A percentile compares a stretch with the other conserved stretches of the same genome.
Conservation (phyloP, 2,113 vertebrate genomes). For the Tetrax tetrax region DNA sequence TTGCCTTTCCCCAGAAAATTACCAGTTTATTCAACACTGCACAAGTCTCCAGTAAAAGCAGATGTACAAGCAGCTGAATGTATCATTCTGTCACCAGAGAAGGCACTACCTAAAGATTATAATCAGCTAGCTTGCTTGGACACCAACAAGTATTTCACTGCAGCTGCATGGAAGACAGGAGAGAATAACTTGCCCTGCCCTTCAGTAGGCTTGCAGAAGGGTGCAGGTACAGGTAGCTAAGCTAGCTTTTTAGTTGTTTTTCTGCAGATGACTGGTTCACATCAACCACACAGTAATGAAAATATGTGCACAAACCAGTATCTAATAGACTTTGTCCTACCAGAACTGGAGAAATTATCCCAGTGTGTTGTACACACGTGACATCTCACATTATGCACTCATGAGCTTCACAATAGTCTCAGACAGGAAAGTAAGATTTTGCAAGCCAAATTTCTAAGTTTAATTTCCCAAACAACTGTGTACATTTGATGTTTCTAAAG, state of each 20-base stretch:
- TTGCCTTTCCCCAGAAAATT: not conserved
- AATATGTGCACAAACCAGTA: not conserved
- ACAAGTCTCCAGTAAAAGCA: not conserved
- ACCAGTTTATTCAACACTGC: not conserved
- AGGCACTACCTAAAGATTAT: not conserved
- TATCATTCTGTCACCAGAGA: not conserved
- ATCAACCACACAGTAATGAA: not conserved
- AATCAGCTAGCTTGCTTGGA: not conserved
- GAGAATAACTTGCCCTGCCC: not conserved
- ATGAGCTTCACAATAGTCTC: not conserved
- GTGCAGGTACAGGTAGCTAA: not conserved
- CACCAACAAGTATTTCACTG: not conserved
- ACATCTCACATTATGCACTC: not conserved
- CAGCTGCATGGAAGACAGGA: not conserved
- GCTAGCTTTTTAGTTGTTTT: not conserved
- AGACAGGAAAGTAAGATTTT: not conserved
- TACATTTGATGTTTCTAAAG: not conserved
- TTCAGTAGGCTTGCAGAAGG: not conserved
- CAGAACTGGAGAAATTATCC: not conserved
- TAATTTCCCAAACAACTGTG: not conserved
- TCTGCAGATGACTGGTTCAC: not conserved
- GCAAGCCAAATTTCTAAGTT: not conserved
- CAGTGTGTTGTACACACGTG: not conserved
- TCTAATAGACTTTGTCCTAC: not conserved
- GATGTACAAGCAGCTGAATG: not conserved